Evolutionary conservation across 2,888 invertebrate genomes (phyloP), one percentile per base, ranked within the genome.

Genomic region (Gandaritis pyraliata): DNA sequence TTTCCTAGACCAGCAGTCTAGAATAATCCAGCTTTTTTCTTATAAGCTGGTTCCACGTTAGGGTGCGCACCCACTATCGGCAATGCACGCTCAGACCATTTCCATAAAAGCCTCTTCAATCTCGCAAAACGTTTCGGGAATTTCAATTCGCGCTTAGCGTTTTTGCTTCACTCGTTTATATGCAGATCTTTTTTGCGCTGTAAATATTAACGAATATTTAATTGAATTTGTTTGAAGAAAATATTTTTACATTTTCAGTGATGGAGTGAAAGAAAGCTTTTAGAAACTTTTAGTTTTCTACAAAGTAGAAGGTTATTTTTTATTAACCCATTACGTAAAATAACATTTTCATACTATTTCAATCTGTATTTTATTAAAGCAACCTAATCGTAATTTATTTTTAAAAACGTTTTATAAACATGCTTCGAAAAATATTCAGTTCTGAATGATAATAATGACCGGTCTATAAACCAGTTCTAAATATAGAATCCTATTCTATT

Each of bases 21-120:
- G 12, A 45, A 30, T 56, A 33, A n/a, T 7, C 53, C n/a, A 60
- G 36, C 64, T 2, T 50, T 33, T 13, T n/a, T 8, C n/a, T 33
- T 8, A 13, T 1, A 29, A 33, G 16, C 59, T 59, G 15, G 54
- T 13, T 6, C 72, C 60, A 74, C 74, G 73, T 72, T 73, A 65
- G 65, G 68, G 64, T 47, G 64, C 62, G 60, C 50, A 39, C 68
- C 50, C 62, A 66, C 87, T 87, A 89, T 87, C 86, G 83, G 75
- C 80, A 76, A 83, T 85, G 88, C 86, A 87, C 88, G 85, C 85
- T 76, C 79, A 80, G 85, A 85, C 88, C 86, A 90, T 92, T 92
- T 90, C 89, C 90, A 92, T 92, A 91, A 92, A 92, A 92, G 90
- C 89, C 90, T 90, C 90, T 90, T 91, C 89, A 90, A 90, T 90